Evolutionary conservation across 2,888 invertebrate species (phyloP).

Genomic region (Dastarcus helophoroides): DNA sequence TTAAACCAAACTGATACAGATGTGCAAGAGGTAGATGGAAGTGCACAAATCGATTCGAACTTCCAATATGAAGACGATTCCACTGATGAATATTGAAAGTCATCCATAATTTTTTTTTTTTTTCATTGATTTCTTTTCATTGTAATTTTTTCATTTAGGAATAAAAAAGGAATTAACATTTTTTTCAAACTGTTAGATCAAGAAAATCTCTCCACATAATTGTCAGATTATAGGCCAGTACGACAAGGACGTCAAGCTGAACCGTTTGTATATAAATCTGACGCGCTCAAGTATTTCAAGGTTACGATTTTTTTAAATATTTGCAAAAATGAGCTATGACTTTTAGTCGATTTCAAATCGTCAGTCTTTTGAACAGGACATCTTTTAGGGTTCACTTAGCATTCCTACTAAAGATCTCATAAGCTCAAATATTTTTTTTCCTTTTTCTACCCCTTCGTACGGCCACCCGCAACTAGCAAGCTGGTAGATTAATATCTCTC

Average conservation of each 20-base stretch:
- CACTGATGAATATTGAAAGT: too few species aligned
- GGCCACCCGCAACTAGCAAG: conserved; percentile 13
- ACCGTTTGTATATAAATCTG: conserved; percentile 8
- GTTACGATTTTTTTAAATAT: conserved; percentile 9
- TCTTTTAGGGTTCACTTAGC: conserved; percentile 4
- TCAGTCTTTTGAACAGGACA: conserved; percentile 4
- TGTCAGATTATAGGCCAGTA: conserved; percentile 9
- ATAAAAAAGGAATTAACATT: too few species aligned
- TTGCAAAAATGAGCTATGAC: background rate
- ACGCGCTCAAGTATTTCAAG: conserved; percentile 11
- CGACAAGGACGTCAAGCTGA: conserved; percentile 9
- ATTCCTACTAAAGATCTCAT: conserved; percentile 11
- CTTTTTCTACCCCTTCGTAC: conserved; percentile 9
- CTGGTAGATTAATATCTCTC: conserved; percentile 15
- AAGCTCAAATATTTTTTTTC: conserved; percentile 14
- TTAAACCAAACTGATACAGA: too few species aligned
- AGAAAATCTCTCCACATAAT: too few species aligned
- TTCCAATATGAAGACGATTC: too few species aligned
- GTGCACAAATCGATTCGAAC: too few species aligned
- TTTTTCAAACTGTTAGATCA: too few species aligned
- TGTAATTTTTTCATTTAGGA: too few species aligned
- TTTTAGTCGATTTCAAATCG: conserved; percentile 5
- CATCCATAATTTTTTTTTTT: too few species aligned
- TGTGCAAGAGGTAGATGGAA: too few species aligned
- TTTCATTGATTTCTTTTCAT: too few species aligned